These are phyloP conservation scores for Laupala kohalensis DNA, from an alignment of 1,140 invertebrate genomes.

Conservation along the genomic window DNA sequence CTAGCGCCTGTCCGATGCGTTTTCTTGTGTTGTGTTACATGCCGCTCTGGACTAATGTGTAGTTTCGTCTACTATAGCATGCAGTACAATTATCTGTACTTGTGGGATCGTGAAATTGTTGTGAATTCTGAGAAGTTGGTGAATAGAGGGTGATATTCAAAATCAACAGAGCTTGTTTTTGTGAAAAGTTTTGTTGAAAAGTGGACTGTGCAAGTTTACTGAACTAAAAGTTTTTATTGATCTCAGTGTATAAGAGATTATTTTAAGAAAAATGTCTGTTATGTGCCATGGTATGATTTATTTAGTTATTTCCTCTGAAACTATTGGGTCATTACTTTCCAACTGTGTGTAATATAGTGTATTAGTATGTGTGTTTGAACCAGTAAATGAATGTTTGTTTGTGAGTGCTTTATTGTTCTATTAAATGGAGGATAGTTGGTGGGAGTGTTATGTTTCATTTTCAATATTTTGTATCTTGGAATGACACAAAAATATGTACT, in stretches of 20 bases:
- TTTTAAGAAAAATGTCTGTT: conserved; percentile 24
- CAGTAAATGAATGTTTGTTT: no score
- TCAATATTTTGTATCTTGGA: neutral
- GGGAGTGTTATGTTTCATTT: neutral
- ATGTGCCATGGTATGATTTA: conserved; percentile 27
- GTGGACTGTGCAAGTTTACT: neutral
- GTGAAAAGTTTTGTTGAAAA: neutral
- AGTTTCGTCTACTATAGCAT: conserved; percentile 22
- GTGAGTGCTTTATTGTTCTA: no score
- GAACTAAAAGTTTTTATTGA: neutral
- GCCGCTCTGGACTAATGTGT: conserved; percentile 15
- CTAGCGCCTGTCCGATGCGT: neutral
- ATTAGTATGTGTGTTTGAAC: no score
- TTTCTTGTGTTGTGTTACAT: neutral
- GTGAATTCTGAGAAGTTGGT: conserved; percentile 79
- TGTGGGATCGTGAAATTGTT: conserved; percentile 79
- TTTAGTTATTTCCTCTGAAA: neutral
- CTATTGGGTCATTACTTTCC: no score
- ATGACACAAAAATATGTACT: neutral
- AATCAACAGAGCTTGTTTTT: neutral
- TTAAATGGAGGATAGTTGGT: neutral
- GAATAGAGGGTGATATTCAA: conserved; percentile 54
- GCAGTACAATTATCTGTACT: conserved; percentile 70
- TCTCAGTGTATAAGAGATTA: neutral
- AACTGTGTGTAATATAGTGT: no score